phyloP scores from a whole-genome alignment of 2,113 vertebrate genomes.

The Cephalopterus ornatus region DNA sequence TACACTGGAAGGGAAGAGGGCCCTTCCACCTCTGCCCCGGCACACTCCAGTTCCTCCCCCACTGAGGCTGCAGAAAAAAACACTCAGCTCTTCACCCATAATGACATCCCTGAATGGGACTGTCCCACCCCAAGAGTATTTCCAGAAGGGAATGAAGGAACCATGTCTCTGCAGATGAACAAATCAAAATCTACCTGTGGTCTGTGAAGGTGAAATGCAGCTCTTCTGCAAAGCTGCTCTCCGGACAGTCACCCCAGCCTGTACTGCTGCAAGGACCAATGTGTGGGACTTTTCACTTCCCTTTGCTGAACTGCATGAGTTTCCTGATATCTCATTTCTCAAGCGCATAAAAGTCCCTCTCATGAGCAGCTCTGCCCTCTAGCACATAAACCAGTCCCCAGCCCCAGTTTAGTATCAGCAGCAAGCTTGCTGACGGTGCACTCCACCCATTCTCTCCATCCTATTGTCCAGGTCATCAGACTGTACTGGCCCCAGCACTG shows the following conservation, averaged over 20 bases:
- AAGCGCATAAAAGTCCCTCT: background rate
- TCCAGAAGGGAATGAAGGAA: background rate
- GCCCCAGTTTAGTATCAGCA: background rate
- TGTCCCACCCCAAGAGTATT: background rate
- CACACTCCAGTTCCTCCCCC: rapidly evolving
- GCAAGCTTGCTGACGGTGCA: background rate
- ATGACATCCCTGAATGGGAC: background rate
- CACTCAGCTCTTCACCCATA: background rate
- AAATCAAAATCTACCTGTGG: background rate
- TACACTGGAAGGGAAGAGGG: background rate
- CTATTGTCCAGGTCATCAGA: background rate
- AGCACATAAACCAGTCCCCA: background rate
- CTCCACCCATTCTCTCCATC: background rate
- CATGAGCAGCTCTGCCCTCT: background rate
- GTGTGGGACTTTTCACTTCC: background rate
- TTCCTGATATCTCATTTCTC: background rate
- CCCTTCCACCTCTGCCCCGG: background rate
- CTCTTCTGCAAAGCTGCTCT: background rate
- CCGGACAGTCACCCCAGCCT: background rate
- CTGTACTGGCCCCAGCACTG: background rate
- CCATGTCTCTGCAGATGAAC: background rate
- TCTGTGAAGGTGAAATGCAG: background rate
- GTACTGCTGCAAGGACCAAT: background rate
- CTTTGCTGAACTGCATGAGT: background rate
- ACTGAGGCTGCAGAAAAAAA: background rate